These are phyloP conservation scores for Chloroceryle inda DNA, from an alignment of 2,797 vertebrate species.

Conservation along the genomic window DNA sequence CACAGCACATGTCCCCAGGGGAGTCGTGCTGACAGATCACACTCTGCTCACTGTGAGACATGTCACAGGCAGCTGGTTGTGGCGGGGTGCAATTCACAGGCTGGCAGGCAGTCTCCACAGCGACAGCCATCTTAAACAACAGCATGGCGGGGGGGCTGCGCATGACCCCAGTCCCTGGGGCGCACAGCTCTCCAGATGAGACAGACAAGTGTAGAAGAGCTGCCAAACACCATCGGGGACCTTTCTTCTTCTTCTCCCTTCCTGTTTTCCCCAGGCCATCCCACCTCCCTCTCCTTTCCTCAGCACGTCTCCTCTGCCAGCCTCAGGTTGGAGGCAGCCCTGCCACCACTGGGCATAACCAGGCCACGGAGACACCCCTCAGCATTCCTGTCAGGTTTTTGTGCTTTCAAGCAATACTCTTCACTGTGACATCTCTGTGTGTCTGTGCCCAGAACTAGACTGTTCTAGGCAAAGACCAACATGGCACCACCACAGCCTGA, in stretches of 20 bases:
- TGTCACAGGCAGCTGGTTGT: neutral
- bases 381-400: neutral
- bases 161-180: rapidly evolving
- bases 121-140: neutral
- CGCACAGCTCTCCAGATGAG: rapidly evolving
- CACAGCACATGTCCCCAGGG: rapidly evolving
- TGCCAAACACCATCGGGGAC: rapidly evolving
- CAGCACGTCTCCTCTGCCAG: rapidly evolving
- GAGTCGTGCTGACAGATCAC: rapidly evolving
- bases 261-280: neutral
- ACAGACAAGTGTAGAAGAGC: too few relatives aligned
- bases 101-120: neutral
- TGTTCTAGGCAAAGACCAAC: neutral
- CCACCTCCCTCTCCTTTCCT: neutral
- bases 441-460: neutral
- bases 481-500: rapidly evolving
- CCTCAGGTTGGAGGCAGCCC: neutral
- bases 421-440: rapidly evolving
- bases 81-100: neutral
- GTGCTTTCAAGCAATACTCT: neutral
- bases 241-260: neutral
- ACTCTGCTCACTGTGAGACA: rapidly evolving
- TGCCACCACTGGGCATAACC: rapidly evolving
- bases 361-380: neutral
- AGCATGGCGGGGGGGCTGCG: neutral